Base-by-base conservation (phyloP, 1,140 invertebrate species). In the Hyles vespertilio region DNA sequence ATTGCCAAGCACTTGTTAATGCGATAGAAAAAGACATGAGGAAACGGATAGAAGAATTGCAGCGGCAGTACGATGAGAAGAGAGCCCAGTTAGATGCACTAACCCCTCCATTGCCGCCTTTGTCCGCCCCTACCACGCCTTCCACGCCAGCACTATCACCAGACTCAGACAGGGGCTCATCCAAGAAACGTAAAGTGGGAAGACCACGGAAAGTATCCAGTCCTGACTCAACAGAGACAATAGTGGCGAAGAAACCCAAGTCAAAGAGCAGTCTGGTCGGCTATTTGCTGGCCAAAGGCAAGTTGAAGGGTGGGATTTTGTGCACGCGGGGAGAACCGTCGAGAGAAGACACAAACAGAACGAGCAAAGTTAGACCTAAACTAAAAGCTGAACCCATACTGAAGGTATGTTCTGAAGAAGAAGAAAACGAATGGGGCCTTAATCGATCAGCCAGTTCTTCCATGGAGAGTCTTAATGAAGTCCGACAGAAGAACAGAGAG, bases 121-220 rank as follows among this genome's bases (percentile, higher is more conserved):
- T 80, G 33, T 80, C 84, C 4, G 67, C 72, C 4, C 74, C 87
- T 33, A 61, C 81, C 2, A 77, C 79, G 11, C 73, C 84, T 0
- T 83, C 78, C 11, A 83, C 79, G 2, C 84, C 86, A 4, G 84
- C 86, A 34, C 67, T 87, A 33, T 85, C 86, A 1, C 81, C 84
- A n/a, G 75, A 86, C 61, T 88, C 81, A 5, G 81, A 84, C 56
- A 73, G 79, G 72, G 86, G 87, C 0, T 93, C 93, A 0, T 94
- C 93, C 0, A 95, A 96, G 67, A 96, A 96, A 74, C 91, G 96
- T 5, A 96, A 96, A 89, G 95, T 95, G 1, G 95, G 95, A 3
- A 89, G 95, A 61, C 95, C 95, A 0, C 93, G 94, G 56, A 96
- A 96, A 72, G 88, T 94, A 22, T 91, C 92, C 48, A 91, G 91